A percentile compares a stretch with the other conserved stretches of the same genome.
Conservation (phyloP, 2,113 vertebrate genomes). For the Lepidothrix coronata region DNA sequence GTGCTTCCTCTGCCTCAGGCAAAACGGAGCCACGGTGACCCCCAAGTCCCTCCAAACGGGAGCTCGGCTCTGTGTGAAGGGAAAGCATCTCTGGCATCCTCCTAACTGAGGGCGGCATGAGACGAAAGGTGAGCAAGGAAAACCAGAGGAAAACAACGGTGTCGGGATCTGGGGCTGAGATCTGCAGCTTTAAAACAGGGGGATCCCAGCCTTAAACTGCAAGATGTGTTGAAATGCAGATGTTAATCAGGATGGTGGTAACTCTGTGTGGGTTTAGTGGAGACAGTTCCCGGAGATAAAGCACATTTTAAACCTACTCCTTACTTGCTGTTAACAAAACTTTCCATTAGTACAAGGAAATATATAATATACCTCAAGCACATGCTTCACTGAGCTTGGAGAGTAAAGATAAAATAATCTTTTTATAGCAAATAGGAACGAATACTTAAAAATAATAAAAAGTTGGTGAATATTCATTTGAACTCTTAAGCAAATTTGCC, state of each 20-base stretch:
- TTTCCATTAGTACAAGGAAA: neutral
- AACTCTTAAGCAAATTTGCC: slow-evolving; percentile 50
- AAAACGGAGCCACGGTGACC: neutral
- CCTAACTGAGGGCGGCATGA: accelerated
- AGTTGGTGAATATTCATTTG: slow-evolving; percentile 58
- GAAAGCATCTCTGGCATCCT: neutral
- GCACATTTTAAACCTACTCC: neutral
- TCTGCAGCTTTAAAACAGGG: neutral
- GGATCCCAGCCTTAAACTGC: neutral
- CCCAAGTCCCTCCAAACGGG: neutral
- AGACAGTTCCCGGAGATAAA: neutral
- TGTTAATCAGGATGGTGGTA: neutral
- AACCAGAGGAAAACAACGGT: neutral
- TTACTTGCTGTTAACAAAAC: neutral
- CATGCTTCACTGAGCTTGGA: neutral
- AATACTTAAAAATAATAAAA: slow-evolving; percentile 41
- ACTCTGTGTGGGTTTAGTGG: neutral
- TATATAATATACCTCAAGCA: neutral
- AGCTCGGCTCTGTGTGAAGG: neutral
- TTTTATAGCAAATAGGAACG: neutral
- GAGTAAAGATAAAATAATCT: slow-evolving; percentile 21
- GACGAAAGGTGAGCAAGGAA: neutral
- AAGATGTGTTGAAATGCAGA: neutral
- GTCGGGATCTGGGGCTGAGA: neutral
- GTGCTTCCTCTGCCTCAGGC: neutral